phyloP scores from a whole-genome alignment of 2,888 invertebrate genomes.

The Yponomeuta evonymella region DNA sequence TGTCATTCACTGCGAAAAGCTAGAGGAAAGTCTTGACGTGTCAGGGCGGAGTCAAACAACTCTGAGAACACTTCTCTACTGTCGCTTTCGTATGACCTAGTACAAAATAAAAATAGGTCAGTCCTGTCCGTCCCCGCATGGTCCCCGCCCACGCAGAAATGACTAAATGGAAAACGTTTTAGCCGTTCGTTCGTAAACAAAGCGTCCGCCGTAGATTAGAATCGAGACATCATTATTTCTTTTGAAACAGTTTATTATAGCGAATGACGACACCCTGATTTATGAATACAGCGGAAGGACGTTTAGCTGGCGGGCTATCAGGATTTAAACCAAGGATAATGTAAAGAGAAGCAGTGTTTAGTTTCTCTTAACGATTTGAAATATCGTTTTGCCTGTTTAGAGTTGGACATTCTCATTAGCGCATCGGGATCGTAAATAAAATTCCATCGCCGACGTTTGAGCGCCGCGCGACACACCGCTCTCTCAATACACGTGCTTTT shows the following conservation, averaged over 20 bases:
- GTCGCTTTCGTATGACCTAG: slow-evolving; percentile 14
- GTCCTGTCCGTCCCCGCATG: slow-evolving; percentile 8
- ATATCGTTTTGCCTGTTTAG: slow-evolving; percentile 30
- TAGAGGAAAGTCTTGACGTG: not conserved
- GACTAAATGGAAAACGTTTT: slow-evolving; percentile 15
- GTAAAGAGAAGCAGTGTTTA: not conserved
- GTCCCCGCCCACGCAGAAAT: slow-evolving; percentile 3
- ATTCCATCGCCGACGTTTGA: slow-evolving; percentile 53
- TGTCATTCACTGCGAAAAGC: not conserved
- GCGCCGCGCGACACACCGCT: slow-evolving; percentile 26
- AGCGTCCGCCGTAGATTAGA: not conserved
- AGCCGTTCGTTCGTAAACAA: slow-evolving; percentile 3
- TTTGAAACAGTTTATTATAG: slow-evolving; percentile 4
- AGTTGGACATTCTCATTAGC: slow-evolving; percentile 48
- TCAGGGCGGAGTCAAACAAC: slow-evolving; percentile 10
- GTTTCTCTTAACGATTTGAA: slow-evolving; percentile 5
- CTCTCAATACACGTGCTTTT: slow-evolving; percentile 15
- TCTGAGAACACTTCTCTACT: not conserved
- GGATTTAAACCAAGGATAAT: slow-evolving; percentile 6
- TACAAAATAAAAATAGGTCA: slow-evolving; percentile 18
- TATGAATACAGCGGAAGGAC: slow-evolving; percentile 1
- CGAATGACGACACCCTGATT: slow-evolving; percentile 9
- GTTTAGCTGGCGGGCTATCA: slow-evolving; percentile 2
- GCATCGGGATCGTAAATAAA: slow-evolving; percentile 50
- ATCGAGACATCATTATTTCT: not conserved